A percentile compares a stretch with the other conserved stretches of the same genome.
These are phyloP conservation scores for Drosophila guanche DNA, from an alignment of 1,140 invertebrate species.

Conservation along the genomic window DNA sequence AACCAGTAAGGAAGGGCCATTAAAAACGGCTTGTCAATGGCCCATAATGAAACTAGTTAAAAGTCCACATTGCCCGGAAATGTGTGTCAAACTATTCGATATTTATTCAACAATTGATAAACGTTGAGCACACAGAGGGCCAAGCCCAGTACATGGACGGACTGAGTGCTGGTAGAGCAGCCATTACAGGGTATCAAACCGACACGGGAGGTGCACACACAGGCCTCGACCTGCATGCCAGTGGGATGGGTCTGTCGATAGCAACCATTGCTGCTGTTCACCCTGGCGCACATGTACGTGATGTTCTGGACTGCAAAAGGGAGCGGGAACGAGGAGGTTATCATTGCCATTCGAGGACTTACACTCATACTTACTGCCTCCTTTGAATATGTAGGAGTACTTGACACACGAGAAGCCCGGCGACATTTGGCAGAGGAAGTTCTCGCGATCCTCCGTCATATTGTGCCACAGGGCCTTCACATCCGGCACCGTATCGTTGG, in stretches of 20 bases:
- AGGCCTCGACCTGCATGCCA: conserved; percentile 74
- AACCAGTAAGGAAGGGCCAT: neutral
- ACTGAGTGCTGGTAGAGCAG: neutral
- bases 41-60: conserved; percentile 62
- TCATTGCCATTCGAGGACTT: neutral
- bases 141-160: conserved; percentile 26
- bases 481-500: conserved; percentile 72
- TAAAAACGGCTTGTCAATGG: conserved; percentile 36
- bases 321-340: neutral
- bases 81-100: conserved; percentile 36
- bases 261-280: conserved; percentile 68
- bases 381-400: conserved; percentile 77
- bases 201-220: conserved; percentile 69
- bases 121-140: conserved; percentile 22
- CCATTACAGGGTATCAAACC: conserved; percentile 72
- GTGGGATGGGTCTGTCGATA: conserved; percentile 61
- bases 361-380: conserved; percentile 68
- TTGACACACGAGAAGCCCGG: conserved; percentile 68
- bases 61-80: conserved; percentile 62
- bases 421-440: conserved; percentile 68
- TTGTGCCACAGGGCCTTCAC: conserved; percentile 66
- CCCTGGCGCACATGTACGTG: conserved; percentile 79
- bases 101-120: conserved; percentile 57
- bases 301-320: conserved; percentile 70
- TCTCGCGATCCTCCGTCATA: conserved; percentile 43